Base-by-base conservation (phyloP, 2,888 invertebrate species). In the Ypsolopha scabrella region DNA sequence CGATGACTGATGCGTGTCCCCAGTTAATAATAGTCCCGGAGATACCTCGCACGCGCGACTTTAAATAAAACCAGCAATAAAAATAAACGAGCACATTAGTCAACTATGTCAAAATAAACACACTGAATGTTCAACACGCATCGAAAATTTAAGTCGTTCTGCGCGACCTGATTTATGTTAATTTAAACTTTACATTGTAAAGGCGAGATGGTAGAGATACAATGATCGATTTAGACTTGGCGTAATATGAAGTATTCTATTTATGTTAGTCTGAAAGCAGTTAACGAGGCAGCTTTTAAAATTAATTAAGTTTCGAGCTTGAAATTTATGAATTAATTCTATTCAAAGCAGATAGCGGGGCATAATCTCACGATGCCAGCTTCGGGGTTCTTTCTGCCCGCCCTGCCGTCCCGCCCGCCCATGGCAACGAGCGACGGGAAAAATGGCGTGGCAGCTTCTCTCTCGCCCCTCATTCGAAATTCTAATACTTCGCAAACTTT, bases 401-500 rank as follows among this genome's bases (percentile, higher is more conserved):
- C 53, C 54, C 24, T 24, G 48, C 38, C 54, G 51, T 48, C 62
- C 61, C 59, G 56, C 66, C 62, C 58, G 63, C 61, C 62, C 61
- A 60, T 63, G 60, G 60, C 58, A 62, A 66, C n/a, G 34, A 14
- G 58, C 55, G 57, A 55, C 60, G 68, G 67, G 74, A 77, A 81
- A 81, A 79, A 76, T 70, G 70, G 71, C 72, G 70, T 72, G 76
- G 80, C 81, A 76, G 81, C 80, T 81, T 80, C 79, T 77, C 77
- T 80, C 79, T 77, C 77, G 69, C 79, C 81, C 79, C 80, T 83
- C 80, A 79, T 83, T 81, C 77, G 71, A 74, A 81, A 80, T 85
- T 85, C 81, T 79, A 80, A 85, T 85, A 82, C 82, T 81, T 68
- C 67, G 62, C 74, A 78, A 85, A 86, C 80, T 86, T 86, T 85